These are phyloP conservation scores for Catharus fuscescens DNA, from an alignment of 2,113 vertebrate genomes.

Conservation along the genomic window DNA sequence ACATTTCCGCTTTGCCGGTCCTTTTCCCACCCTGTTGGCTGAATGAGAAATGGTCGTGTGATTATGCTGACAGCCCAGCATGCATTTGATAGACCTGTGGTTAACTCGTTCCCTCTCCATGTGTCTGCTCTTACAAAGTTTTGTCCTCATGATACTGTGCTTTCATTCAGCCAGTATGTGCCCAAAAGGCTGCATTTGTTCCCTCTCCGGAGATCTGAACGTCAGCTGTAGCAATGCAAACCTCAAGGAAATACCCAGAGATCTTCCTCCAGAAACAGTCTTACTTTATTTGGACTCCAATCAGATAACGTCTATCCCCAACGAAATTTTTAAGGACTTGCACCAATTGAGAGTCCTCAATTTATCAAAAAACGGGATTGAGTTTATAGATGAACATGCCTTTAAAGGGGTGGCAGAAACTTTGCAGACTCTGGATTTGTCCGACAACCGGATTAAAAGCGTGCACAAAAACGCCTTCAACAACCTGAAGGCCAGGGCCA, in stretches of 20 bases:
- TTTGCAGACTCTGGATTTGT: slow-evolving; percentile 94
- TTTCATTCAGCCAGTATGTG: slow-evolving; percentile 99
- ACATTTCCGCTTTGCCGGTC: slow-evolving; percentile 19
- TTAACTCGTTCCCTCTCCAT: slow-evolving; percentile 96
- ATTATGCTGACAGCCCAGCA: slow-evolving; percentile 93
- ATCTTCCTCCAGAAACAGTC: slow-evolving; percentile 91
- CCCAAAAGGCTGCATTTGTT: slow-evolving; percentile 95
- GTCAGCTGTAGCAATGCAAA: slow-evolving; percentile 95
- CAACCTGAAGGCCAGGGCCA: slow-evolving; percentile 89
- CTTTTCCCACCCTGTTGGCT: slow-evolving; percentile 62
- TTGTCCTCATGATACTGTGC: slow-evolving; percentile 98
- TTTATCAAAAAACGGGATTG: slow-evolving; percentile 95
- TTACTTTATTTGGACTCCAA: slow-evolving; percentile 94
- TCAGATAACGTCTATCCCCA: slow-evolving; percentile 94
- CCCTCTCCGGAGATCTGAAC: slow-evolving; percentile 88
- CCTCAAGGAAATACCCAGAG: slow-evolving; percentile 95
- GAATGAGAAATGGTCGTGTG: slow-evolving; percentile 79
- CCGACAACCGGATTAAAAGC: slow-evolving; percentile 93
- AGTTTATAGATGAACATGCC: slow-evolving; percentile 92
- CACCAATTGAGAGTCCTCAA: slow-evolving; percentile 92
- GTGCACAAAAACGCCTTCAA: slow-evolving; percentile 96
- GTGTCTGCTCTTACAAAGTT: slow-evolving; percentile 97
- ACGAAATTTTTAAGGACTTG: slow-evolving; percentile 93
- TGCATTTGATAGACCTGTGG: slow-evolving; percentile 99
- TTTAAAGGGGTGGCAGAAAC: slow-evolving; percentile 93